Evolutionary conservation across 2,888 invertebrate genomes (phyloP).

Genomic region (Melipona bicolor): DNA sequence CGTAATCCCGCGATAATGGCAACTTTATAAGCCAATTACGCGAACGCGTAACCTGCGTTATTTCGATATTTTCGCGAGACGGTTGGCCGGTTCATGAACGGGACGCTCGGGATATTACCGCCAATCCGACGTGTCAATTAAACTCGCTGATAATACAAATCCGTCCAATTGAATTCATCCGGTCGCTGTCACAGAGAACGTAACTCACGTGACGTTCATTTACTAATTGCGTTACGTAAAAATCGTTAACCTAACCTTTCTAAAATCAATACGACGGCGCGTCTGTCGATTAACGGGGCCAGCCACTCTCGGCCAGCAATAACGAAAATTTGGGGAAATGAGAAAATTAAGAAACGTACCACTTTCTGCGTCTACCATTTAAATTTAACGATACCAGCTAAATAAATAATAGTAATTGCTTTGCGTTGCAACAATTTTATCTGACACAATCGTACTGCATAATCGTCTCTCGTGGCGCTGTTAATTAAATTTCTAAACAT

Average conservation of each 20-base stretch:
- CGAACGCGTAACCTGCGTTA: slow-evolving; percentile 27
- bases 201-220: slow-evolving; percentile 14
- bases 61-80: slow-evolving; percentile 47
- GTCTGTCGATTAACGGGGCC: too few species aligned
- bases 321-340: too few species aligned
- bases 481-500: too few species aligned
- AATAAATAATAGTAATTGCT: too few species aligned
- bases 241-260: slow-evolving; percentile 33
- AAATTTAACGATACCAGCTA: too few species aligned
- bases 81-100: slow-evolving; percentile 8
- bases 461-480: too few species aligned
- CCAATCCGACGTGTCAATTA: slow-evolving; percentile 55
- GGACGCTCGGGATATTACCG: slow-evolving; percentile 25
- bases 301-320: too few species aligned
- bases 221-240: slow-evolving; percentile 46
- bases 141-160: slow-evolving; percentile 44
- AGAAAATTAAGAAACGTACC: too few species aligned
- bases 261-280: not conserved
- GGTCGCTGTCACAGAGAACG: not conserved
- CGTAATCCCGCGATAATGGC: slow-evolving; percentile 39
- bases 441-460: too few species aligned
- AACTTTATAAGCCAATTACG: slow-evolving; percentile 48
- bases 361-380: too few species aligned
- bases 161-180: slow-evolving; percentile 29
- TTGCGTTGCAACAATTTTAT: too few species aligned